Base-by-base conservation (phyloP, 2,797 vertebrate species). In the Acestrorhynchus altus region DNA sequence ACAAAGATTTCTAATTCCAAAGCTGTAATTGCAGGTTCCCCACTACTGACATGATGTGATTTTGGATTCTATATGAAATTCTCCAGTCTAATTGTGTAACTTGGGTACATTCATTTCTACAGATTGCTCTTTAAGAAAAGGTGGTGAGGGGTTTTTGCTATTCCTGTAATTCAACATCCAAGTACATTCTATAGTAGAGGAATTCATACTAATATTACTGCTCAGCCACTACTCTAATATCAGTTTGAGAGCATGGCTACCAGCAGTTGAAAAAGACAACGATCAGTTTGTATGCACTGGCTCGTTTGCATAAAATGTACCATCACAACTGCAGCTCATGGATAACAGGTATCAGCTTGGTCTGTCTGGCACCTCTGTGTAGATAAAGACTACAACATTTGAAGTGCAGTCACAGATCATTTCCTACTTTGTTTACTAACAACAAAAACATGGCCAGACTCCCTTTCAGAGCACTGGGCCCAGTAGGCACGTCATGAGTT, bases 391-490 rank as follows among this genome's bases (percentile, higher is more conserved):
- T 18, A 77, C 26, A 61, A 49, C 46, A 8, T 39, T 57, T 6
- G 42, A 77, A 49, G 67, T 61, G 76, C 51, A 42, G 47, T 79
- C 64, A 83, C 65, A 74, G 59, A 68, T 75, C 46, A 83, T 80
- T 84, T 77, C 77, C 40, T 15, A 56, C 60, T 80, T 76, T 81
- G 74, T 84, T 72, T 74, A 26, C 24, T 61, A 22, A 57, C 28
- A 51, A 60, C 60, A 52, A 78, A 79, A 56, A 67, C 11, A 15
- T 73, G 8, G 63, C 39, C 59, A 31, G 66, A 54, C 35, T 13
- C 20, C 31, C 20, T 35, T 49, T 64, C 31, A 77, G 20, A 63
- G 24, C 5, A 4, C 7, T n/a, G 28, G 59, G 47, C 44, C 16
- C 49, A 42, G 68, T 26, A 20, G 13, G 18, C 40, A 74, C 46